These are phyloP conservation scores for Harmothoe impar DNA, from an alignment of 2,888 invertebrate species.

Conservation along the genomic window DNA sequence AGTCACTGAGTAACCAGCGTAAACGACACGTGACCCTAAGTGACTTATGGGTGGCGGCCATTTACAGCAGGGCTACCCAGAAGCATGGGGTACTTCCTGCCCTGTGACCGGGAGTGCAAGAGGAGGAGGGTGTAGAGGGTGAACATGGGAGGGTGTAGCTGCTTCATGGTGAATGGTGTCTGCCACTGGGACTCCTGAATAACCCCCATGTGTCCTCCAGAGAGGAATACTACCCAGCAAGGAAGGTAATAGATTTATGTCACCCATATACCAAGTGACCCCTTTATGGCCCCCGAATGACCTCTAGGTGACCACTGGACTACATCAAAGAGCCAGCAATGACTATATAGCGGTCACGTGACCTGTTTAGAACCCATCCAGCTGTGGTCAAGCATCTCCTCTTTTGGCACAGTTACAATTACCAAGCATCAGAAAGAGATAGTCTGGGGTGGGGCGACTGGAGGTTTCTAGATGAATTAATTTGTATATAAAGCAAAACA, in stretches of 20 bases:
- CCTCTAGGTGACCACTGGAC: constrained; percentile 17
- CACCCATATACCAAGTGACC: neutral
- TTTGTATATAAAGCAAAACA: too few relatives aligned
- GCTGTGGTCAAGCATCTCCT: neutral
- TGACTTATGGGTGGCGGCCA: neutral
- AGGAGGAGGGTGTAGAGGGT: too few relatives aligned
- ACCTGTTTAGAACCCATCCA: neutral
- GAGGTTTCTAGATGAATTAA: too few relatives aligned
- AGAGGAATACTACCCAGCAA: neutral
- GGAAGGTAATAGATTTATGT: neutral
- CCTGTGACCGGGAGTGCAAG: too few relatives aligned
- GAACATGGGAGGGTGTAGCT: too few relatives aligned
- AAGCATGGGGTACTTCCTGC: too few relatives aligned
- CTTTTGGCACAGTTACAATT: neutral
- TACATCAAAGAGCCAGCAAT: neutral
- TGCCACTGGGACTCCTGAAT: too few relatives aligned
- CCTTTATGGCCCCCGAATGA: neutral
- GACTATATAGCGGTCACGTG: constrained; percentile 23
- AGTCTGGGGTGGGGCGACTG: too few relatives aligned
- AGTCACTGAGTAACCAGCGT: neutral
- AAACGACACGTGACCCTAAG: neutral
- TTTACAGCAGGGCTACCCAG: neutral
- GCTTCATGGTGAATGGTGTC: too few relatives aligned
- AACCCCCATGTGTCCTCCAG: too few relatives aligned
- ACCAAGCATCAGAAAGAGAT: neutral